Evolutionary conservation across 2,797 vertebrate genomes (phyloP).

Genomic region (Centroberyx gerrardi): DNA sequence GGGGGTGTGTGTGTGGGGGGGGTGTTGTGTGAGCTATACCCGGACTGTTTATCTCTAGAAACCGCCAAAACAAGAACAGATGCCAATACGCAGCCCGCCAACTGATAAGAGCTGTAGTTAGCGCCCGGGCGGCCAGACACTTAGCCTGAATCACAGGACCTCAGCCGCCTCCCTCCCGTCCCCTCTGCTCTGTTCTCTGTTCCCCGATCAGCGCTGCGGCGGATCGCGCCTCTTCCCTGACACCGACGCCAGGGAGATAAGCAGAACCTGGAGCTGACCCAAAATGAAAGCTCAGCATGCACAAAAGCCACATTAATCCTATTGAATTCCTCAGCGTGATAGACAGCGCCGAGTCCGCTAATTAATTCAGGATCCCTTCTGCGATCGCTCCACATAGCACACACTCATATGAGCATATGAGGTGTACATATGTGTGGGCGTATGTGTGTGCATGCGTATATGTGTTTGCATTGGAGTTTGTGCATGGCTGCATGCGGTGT

Average conservation of each 20-base stretch:
- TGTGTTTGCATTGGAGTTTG: slow-evolving; percentile 24
- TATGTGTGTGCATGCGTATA: background rate
- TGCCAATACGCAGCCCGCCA: slow-evolving; percentile 2
- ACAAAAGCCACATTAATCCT: slow-evolving; percentile 75
- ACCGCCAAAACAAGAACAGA: slow-evolving; percentile 19
- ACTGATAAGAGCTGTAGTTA: slow-evolving; percentile 28
- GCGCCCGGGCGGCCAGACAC: slow-evolving; percentile 29
- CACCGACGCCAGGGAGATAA: slow-evolving; percentile 48
- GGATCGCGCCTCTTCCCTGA: slow-evolving; percentile 22
- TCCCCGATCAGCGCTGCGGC: slow-evolving; percentile 19
- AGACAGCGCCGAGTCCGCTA: slow-evolving; percentile 58
- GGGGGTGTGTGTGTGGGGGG: background rate
- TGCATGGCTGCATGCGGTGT: slow-evolving; percentile 16
- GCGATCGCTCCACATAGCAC: slow-evolving; percentile 26
- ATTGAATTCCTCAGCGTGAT: slow-evolving; percentile 70
- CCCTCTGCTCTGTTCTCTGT: slow-evolving; percentile 1
- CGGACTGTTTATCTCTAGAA: slow-evolving; percentile 14
- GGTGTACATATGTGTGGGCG: slow-evolving; percentile 40
- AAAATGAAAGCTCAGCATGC: slow-evolving; percentile 69
- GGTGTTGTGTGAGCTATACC: background rate
- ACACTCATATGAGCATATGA: slow-evolving; percentile 29
- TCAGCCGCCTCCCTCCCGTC: slow-evolving; percentile 14
- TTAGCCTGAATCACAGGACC: slow-evolving; percentile 40
- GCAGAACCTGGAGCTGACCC: slow-evolving; percentile 67
- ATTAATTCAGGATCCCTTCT: slow-evolving; percentile 64